These are phyloP conservation scores for Ectemnius continuus DNA, from an alignment of 2,888 invertebrate genomes.

Conservation along the genomic window DNA sequence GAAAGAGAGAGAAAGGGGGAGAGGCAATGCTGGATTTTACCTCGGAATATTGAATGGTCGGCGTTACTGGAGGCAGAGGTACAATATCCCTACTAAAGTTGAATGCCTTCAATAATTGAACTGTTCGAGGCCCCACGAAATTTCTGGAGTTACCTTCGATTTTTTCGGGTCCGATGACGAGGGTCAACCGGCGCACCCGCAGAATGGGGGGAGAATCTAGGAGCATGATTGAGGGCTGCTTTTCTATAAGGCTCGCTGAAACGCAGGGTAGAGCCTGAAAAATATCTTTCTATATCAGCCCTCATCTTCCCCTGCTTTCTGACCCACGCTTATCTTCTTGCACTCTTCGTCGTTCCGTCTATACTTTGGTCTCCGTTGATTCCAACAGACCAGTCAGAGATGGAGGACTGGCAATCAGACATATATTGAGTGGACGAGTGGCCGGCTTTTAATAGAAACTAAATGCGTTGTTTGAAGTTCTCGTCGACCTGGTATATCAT, in stretches of 20 bases:
- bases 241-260: slow-evolving; percentile 42
- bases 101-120: slow-evolving; percentile 45
- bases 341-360: slow-evolving; percentile 29
- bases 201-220: slow-evolving; percentile 40
- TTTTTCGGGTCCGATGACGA: slow-evolving; percentile 51
- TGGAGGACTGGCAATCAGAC: not conserved
- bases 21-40: too few species aligned
- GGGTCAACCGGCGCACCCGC: slow-evolving; percentile 48
- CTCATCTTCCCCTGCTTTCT: slow-evolving; percentile 31
- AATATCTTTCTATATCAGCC: slow-evolving; percentile 58
- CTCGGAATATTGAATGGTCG: too few species aligned
- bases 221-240: slow-evolving; percentile 51
- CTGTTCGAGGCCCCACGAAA: slow-evolving; percentile 27
- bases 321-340: slow-evolving; percentile 28
- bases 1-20: too few species aligned
- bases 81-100: slow-evolving; percentile 18
- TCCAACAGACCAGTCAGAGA: slow-evolving; percentile 25
- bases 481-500: too few species aligned
- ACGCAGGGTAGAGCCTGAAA: slow-evolving; percentile 52
- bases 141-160: slow-evolving; percentile 41
- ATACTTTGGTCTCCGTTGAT: slow-evolving; percentile 10
- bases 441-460: too few species aligned
- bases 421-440: too few species aligned
- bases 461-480: too few species aligned
- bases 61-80: too few species aligned